A percentile compares a stretch with the other conserved stretches of the same genome.
Conservation (phyloP, 2,113 vertebrate genomes). For the Vidua macroura region DNA sequence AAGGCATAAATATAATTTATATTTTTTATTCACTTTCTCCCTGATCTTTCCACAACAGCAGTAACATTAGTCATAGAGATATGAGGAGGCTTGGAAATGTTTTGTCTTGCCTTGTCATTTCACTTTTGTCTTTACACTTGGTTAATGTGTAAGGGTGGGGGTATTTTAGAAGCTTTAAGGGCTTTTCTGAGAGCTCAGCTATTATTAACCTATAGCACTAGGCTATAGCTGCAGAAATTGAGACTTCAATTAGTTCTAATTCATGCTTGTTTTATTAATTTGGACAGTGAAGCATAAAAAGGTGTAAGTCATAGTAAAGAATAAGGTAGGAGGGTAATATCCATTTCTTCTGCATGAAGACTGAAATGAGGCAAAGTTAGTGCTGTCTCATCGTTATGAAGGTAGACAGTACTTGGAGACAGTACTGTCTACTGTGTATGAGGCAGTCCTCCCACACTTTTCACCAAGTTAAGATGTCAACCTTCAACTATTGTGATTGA, state of each 20-base stretch:
- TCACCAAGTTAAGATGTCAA: not conserved
- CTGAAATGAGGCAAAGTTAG: not conserved
- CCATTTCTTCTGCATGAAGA: not conserved
- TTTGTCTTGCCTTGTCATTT: not conserved
- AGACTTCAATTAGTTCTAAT: slow-evolving; percentile 12
- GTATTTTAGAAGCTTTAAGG: not conserved
- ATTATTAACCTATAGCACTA: not conserved
- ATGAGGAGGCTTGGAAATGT: not conserved
- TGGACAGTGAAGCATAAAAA: not conserved
- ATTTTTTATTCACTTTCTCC: not conserved
- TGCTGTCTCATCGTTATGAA: not conserved
- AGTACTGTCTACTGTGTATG: not conserved
- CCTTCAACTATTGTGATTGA: not conserved
- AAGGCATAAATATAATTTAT: not conserved
- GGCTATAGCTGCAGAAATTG: not conserved
- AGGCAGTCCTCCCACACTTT: not conserved
- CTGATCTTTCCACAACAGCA: not conserved
- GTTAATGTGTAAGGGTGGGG: not conserved
- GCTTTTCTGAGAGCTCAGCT: not conserved
- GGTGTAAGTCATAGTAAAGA: not conserved
- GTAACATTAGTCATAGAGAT: not conserved
- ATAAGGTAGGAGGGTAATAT: not conserved
- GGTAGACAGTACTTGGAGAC: not conserved
- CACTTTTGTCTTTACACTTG: not conserved
- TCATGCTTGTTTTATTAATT: not conserved